Evolutionary conservation across 2,888 invertebrate species (phyloP).

Genomic region (Pterobdella sp.): DNA sequence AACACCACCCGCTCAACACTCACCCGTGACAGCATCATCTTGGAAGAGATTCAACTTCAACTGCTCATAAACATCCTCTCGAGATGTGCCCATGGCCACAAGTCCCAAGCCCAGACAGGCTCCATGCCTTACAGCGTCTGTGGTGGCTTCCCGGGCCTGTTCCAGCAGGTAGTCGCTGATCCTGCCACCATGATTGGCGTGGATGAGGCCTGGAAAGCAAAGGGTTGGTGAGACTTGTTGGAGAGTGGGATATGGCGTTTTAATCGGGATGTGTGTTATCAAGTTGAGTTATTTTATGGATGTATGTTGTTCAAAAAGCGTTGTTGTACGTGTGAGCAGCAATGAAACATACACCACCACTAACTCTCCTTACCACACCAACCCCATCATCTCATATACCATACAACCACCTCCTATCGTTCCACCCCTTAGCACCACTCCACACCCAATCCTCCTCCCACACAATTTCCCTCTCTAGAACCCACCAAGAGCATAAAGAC

Average conservation of each 20-base stretch:
- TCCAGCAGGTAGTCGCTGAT: constrained; percentile 78
- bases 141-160: constrained; percentile 67
- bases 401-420: no score
- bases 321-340: no score
- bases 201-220: constrained; percentile 69
- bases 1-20: constrained; percentile 51
- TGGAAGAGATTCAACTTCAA: constrained; percentile 92
- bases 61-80: constrained; percentile 85
- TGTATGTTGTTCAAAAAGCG: no score
- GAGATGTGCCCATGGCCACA: constrained; percentile 94
- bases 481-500: constrained; percentile 68
- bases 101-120: constrained; percentile 92
- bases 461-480: not conserved
- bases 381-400: no score
- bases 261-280: not conserved
- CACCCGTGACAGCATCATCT: constrained; percentile 84
- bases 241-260: not conserved
- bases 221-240: not conserved
- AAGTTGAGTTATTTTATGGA: no score
- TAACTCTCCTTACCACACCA: no score
- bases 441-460: not conserved
- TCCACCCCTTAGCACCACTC: not conserved
- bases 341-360: no score
- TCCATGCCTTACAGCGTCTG: constrained; percentile 82
- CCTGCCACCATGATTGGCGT: constrained; percentile 95